Evolutionary conservation across 2,113 vertebrate genomes (phyloP).

Genomic region (Uria lomvia): DNA sequence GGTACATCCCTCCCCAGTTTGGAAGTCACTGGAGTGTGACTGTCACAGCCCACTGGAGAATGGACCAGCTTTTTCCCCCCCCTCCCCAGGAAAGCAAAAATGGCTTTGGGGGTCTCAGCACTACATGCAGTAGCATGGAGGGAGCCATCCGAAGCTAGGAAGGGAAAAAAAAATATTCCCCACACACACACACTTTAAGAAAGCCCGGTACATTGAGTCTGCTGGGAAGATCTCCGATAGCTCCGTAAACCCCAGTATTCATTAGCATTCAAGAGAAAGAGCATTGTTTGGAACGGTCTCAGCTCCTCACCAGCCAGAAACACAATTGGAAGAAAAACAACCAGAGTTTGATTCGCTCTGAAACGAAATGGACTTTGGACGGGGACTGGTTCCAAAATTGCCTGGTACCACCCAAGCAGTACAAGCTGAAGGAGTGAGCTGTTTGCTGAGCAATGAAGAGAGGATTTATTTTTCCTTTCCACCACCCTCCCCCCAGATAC

Average conservation of each 20-base stretch:
- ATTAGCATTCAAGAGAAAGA: neutral
- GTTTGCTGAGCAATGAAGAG: neutral
- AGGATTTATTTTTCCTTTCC: neutral
- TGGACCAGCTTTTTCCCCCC: neutral
- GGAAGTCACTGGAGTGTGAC: neutral
- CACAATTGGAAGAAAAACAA: neutral
- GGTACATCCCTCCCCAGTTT: neutral
- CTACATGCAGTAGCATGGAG: fast-evolving
- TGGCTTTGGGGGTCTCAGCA: neutral
- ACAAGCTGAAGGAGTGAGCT: neutral
- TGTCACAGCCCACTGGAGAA: neutral
- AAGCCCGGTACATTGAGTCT: neutral
- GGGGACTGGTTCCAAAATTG: neutral
- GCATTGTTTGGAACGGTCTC: neutral
- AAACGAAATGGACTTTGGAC: neutral
- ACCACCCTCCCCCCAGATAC: neutral
- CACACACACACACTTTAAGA: neutral
- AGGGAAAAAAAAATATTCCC: no score
- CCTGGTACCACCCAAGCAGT: neutral
- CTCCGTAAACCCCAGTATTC: neutral
- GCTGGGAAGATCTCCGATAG: neutral
- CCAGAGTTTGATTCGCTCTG: neutral
- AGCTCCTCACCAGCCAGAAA: neutral
- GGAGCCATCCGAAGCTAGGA: neutral
- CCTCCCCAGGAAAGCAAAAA: neutral